These are phyloP conservation scores for Orbicella faveolata DNA, from an alignment of 64 coral and sea anemone genomes.

Conservation along the genomic window DNA sequence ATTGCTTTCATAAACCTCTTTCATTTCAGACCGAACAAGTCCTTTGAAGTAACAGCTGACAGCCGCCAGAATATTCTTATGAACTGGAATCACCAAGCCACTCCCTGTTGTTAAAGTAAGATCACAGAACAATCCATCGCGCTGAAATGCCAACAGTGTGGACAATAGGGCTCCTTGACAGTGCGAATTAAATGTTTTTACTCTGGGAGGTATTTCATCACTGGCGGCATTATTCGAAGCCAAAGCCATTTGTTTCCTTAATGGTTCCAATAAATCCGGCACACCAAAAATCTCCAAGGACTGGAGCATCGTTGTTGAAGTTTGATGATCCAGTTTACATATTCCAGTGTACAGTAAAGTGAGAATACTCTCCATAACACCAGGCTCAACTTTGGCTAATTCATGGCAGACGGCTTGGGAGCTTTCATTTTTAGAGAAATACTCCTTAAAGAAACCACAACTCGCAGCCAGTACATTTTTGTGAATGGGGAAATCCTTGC, in stretches of 20 bases:
- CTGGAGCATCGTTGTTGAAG: not conserved
- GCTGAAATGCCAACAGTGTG: constrained; percentile 2
- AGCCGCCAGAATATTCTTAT: constrained; percentile 27
- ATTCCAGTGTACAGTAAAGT: constrained; percentile 27
- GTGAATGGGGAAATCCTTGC: constrained; percentile 27
- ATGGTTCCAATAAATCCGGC: not conserved
- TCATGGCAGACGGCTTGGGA: not conserved
- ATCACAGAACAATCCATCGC: constrained; percentile 18
- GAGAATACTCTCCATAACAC: constrained; percentile 8
- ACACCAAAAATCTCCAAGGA: not conserved
- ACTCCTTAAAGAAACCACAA: constrained; percentile 22
- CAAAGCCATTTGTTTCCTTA: not conserved
- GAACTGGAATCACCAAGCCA: constrained; percentile 22
- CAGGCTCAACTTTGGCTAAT: constrained; percentile 13
- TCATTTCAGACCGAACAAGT: constrained; percentile 38
- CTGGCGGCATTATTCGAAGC: not conserved
- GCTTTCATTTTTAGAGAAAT: constrained; percentile 3
- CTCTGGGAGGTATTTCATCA: not conserved
- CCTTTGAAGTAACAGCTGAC: constrained; percentile 45
- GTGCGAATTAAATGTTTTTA: constrained; percentile 2
- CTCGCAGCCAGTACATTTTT: constrained; percentile 31
- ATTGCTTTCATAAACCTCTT: constrained; percentile 28
- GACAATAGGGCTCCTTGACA: constrained; percentile 7
- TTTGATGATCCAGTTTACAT: constrained; percentile 15
- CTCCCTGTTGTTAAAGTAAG: constrained; percentile 23